Evolutionary conservation across 2,113 vertebrate genomes (phyloP).

Genomic region (Pionites leucogaster): DNA sequence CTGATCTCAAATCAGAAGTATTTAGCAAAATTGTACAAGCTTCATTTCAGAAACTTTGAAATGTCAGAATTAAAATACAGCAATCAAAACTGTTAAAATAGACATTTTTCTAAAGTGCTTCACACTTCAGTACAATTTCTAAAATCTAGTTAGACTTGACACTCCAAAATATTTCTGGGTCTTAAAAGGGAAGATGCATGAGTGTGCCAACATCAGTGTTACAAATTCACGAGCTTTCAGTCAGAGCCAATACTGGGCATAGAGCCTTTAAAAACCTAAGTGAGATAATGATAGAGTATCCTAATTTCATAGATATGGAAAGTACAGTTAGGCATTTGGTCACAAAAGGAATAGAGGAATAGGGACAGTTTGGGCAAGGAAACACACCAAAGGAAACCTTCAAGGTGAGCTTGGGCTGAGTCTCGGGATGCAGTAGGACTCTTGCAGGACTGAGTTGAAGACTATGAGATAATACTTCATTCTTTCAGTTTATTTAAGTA

Average conservation of each 20-base stretch:
- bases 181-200: background rate
- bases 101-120: background rate
- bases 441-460: background rate
- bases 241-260: background rate
- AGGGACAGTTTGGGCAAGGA: background rate
- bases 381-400: background rate
- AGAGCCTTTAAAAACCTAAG: background rate
- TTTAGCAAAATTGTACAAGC: background rate
- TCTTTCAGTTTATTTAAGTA: background rate
- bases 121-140: background rate
- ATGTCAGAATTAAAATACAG: background rate
- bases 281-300: background rate
- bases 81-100: background rate
- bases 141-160: background rate
- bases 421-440: background rate
- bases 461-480: background rate
- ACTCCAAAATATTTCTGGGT: background rate
- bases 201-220: slow-evolving; percentile 7
- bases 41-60: background rate
- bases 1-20: background rate
- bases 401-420: background rate
- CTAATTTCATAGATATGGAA: background rate
- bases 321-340: background rate
- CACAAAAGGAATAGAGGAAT: background rate
- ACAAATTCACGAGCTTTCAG: background rate